Base-by-base conservation (phyloP, 2,888 invertebrate species). In the Dasypolia templi region DNA sequence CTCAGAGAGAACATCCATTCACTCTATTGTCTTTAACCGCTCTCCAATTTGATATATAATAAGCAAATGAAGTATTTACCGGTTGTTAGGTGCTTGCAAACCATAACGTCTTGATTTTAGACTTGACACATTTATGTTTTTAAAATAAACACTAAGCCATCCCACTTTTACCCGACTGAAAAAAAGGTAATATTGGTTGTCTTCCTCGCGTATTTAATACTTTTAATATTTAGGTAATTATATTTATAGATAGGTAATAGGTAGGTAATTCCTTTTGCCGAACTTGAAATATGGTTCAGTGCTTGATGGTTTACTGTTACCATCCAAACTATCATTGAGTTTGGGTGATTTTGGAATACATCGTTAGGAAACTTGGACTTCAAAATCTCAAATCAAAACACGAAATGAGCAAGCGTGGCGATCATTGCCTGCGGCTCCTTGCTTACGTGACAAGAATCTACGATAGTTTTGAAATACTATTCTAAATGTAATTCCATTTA, bases 31-130 rank as follows among this genome's bases (percentile, higher is more conserved):
- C 19, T 19, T 22, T 17, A n/a, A 49, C 55, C 46, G 6, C 35
- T 22, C 65, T 7, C 6, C n/a, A 26, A 2, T 22, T 42, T 42
- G 32, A 72, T 26, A 26, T 42, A 44, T 12, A 72, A 72, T 72
- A 39, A 9, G 39, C 9, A 72, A 72, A 72, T 44, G 59, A 42
- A 51, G 0, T 72, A 32, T 72, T 58, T 12, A 26, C 32, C 72
- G 17, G 7, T 32, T 42, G 7, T 32, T 42, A 19, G n/a, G 14
- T 42, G 72, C 4, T 14, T 3, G n/a, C 46, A 11, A 46, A 72
- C 19, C 9, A 49, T 39, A 29, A 46, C 7, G 17, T 72, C 39
- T 56, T 55, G n/a, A 22, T 49, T 58, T 9, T 19, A n/a, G 2
- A 49, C 49, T 22, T 9, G 69, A 35, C 19, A 72, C 14, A 6